A percentile compares a stretch with the other conserved stretches of the same genome.
Evolutionary conservation across 2,888 invertebrate genomes (phyloP).

Genomic region (Pseudolycoriella hygida): DNA sequence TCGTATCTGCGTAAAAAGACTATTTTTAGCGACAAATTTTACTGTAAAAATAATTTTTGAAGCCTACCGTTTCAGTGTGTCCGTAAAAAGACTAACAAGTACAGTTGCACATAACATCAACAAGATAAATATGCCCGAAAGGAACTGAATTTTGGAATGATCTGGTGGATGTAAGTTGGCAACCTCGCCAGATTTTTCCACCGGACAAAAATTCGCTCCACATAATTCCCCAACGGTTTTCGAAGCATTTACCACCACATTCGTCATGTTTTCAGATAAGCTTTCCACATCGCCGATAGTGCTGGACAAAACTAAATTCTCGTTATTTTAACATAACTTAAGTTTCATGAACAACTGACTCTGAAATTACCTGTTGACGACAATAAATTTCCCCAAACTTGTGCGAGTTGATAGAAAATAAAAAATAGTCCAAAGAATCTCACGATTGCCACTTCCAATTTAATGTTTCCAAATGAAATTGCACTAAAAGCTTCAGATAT

Average conservation of each 20-base stretch:
- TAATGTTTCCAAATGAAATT: constrained; percentile 39
- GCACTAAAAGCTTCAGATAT: constrained; percentile 62
- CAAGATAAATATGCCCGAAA: constrained; percentile 63
- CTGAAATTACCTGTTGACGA: constrained; percentile 77
- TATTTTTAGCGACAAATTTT: too few species aligned
- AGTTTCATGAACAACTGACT: too few species aligned
- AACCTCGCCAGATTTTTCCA: constrained; percentile 22
- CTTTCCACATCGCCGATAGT: not conserved
- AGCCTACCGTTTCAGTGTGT: constrained; percentile 65
- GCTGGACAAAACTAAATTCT: constrained; percentile 1
- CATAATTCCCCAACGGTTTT: constrained; percentile 40
- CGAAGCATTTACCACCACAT: constrained; percentile 19
- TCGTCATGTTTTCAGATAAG: not conserved
- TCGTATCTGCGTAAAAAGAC: too few species aligned
- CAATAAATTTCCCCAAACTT: constrained; percentile 85
- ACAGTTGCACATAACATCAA: constrained; percentile 62
- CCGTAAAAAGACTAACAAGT: constrained; percentile 60
- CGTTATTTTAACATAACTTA: too few species aligned
- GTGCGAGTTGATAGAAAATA: constrained; percentile 91
- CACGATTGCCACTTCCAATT: constrained; percentile 63
- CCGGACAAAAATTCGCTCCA: constrained; percentile 56
- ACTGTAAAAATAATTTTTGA: too few species aligned
- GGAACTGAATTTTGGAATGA: constrained; percentile 51
- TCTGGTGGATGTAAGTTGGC: constrained; percentile 54
- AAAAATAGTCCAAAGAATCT: constrained; percentile 91